These are phyloP conservation scores for Chrysopa pallens DNA, from an alignment of 1,140 invertebrate genomes.

Conservation along the genomic window DNA sequence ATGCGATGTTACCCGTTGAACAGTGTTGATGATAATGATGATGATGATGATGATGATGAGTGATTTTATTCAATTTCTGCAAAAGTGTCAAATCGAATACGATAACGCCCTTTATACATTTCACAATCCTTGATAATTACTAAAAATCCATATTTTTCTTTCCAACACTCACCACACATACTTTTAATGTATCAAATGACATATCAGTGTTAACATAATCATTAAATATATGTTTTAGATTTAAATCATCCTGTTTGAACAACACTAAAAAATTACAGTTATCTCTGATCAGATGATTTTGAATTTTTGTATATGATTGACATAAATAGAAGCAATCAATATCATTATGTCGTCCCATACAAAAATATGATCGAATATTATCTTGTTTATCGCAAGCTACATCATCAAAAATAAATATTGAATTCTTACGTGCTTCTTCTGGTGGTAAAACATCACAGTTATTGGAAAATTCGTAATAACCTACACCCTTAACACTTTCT, in stretches of 20 bases:
- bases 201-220: constrained; percentile 7
- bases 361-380: no score
- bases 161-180: constrained; percentile 9
- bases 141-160: constrained; percentile 6
- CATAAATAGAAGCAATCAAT: no score
- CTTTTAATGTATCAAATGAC: constrained; percentile 6
- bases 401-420: no score
- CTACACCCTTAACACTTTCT: no score
- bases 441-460: no score
- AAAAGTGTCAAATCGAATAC: constrained; percentile 5
- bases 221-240: constrained; percentile 6
- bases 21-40: background rate
- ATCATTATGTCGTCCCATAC: no score
- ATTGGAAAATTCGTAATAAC: no score
- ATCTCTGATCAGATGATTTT: constrained; percentile 5
- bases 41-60: background rate
- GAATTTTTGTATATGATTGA: no score
- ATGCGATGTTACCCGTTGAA: background rate
- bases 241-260: constrained; percentile 6
- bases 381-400: no score
- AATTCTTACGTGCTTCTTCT: no score
- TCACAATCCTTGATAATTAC: constrained; percentile 9
- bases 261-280: constrained; percentile 4
- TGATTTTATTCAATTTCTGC: background rate
- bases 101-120: constrained; percentile 8